phyloP scores from a whole-genome alignment of 1,140 invertebrate genomes.

The Cryptotermes secundus region DNA sequence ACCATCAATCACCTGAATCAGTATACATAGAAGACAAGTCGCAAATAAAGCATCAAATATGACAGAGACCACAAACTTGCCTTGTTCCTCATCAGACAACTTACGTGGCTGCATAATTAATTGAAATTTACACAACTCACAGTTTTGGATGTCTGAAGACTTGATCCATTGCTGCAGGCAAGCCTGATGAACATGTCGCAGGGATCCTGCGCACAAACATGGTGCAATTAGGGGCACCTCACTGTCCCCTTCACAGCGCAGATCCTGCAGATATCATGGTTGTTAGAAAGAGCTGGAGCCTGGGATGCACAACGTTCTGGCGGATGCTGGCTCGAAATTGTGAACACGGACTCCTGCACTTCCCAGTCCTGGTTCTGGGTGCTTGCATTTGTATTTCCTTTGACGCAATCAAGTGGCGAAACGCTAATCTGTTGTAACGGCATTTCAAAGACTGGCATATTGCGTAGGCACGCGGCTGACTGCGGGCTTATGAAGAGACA shows the following conservation, averaged over 20 bases:
- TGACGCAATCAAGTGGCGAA: constrained; percentile 34
- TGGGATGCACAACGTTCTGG: constrained; percentile 35
- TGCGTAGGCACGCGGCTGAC: not conserved
- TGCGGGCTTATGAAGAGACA: not conserved
- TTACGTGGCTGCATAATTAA: constrained; percentile 94
- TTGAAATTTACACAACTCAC: constrained; percentile 95
- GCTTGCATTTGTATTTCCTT: constrained; percentile 30
- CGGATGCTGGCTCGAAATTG: constrained; percentile 22
- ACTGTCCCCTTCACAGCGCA: constrained; percentile 84
- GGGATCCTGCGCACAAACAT: constrained; percentile 86
- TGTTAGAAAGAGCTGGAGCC: constrained; percentile 35
- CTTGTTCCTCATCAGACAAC: constrained; percentile 87
- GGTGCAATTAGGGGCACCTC: constrained; percentile 85
- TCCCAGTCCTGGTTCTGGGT: constrained; percentile 32
- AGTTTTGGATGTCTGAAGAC: constrained; percentile 88
- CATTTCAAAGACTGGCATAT: constrained; percentile 26
- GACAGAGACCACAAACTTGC: constrained; percentile 87
- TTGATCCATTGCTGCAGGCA: constrained; percentile 97
- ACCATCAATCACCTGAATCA: constrained; percentile 93
- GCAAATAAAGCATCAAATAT: constrained; percentile 92
- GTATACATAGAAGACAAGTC: constrained; percentile 93
- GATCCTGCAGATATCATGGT: constrained; percentile 51
- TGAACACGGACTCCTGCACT: constrained; percentile 34
- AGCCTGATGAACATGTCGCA: constrained; percentile 90
- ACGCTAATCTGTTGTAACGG: constrained; percentile 36